phyloP scores from a whole-genome alignment of 1,140 invertebrate species.

The Zaprionus lachaisei region DNA sequence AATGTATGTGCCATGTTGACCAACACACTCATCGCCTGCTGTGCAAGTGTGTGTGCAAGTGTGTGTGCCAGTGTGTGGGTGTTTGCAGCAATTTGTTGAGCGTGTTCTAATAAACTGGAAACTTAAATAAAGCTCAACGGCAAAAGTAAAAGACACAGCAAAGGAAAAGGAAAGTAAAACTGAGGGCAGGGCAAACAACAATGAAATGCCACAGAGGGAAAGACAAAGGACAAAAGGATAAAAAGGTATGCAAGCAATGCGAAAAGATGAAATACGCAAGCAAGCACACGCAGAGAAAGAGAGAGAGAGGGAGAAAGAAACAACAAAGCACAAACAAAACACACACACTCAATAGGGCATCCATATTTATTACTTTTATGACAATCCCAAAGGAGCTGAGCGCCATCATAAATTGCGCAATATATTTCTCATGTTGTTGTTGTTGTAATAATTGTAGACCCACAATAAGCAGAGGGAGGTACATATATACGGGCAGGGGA shows the following conservation, averaged over 20 bases:
- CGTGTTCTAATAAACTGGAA: conserved; percentile 58
- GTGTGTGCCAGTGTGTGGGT: conserved; percentile 16
- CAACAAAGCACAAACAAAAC: conserved; percentile 23
- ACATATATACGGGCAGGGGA: not conserved
- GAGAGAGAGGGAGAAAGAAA: not conserved
- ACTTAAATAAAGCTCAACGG: conserved; percentile 56
- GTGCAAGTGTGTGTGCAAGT: not conserved
- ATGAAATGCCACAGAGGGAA: conserved; percentile 60
- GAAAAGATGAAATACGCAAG: conserved; percentile 15
- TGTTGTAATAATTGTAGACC: conserved; percentile 57
- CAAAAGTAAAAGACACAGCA: conserved; percentile 1
- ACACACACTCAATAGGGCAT: conserved; percentile 20
- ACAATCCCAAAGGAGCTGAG: conserved; percentile 60
- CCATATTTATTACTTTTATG: conserved; percentile 60
- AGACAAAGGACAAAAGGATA: conserved; percentile 35
- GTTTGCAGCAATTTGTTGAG: conserved; percentile 24
- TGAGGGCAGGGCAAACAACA: conserved; percentile 45
- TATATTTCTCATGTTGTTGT: conserved; percentile 33
- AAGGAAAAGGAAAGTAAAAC: not conserved
- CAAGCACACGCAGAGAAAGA: conserved; percentile 1
- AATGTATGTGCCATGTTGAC: conserved; percentile 67
- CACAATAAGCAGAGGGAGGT: conserved; percentile 7
- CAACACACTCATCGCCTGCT: conserved; percentile 4
- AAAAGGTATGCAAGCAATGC: conserved; percentile 54
- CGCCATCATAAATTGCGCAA: conserved; percentile 68